These are phyloP conservation scores for Albula goreensis DNA, from an alignment of 2,113 vertebrate species.

Conservation along the genomic window DNA sequence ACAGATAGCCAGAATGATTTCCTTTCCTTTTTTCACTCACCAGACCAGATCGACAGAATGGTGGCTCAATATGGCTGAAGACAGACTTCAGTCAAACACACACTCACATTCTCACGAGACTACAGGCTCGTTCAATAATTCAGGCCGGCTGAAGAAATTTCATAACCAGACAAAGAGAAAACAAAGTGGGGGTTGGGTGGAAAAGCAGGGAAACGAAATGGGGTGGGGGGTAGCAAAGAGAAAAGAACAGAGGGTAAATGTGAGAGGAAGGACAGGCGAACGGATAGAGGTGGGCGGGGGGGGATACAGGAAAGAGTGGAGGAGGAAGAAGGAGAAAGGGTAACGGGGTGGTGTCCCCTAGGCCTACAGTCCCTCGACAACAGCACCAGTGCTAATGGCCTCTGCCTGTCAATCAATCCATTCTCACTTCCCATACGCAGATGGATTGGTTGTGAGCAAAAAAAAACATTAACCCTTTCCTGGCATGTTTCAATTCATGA, in stretches of 20 bases:
- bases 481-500: constrained; percentile 16
- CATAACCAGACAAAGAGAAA: constrained; percentile 26
- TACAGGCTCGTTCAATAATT: constrained; percentile 25
- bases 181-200: not conserved
- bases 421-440: constrained; percentile 3
- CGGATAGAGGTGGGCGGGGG: constrained; percentile 1
- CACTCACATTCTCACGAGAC: constrained; percentile 25
- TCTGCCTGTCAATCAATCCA: constrained; percentile 55
- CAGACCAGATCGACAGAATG: not conserved
- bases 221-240: not conserved
- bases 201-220: not conserved
- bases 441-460: constrained; percentile 16
- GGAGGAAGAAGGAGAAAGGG: constrained; percentile 39
- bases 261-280: not conserved
- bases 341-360: constrained; percentile 27
- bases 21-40: not conserved
- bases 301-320: constrained; percentile 15
- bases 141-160: constrained; percentile 28
- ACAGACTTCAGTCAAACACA: constrained; percentile 24
- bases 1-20: not conserved
- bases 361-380: constrained; percentile 58
- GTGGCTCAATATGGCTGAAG: constrained; percentile 8
- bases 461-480: constrained; percentile 26
- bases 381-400: constrained; percentile 55
- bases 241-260: not conserved